A percentile compares a stretch with the other conserved stretches of the same genome.
Evolutionary conservation across 2,113 vertebrate genomes (phyloP).

Genomic region (Xiphophorus maculatus): DNA sequence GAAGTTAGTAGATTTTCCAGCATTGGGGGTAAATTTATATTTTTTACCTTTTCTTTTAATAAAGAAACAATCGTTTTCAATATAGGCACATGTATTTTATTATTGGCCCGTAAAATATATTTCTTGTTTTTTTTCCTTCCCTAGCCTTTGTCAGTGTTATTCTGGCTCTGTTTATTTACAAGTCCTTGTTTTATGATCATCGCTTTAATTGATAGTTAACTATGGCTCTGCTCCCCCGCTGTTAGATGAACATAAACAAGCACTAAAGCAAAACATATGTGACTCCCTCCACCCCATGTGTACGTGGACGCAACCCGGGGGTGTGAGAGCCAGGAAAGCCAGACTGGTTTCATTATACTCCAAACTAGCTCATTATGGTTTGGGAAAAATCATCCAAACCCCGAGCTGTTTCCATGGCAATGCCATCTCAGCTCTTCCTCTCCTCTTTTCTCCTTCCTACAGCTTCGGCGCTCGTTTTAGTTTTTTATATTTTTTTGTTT

Average conservation of each 20-base stretch:
- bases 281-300: slow-evolving; percentile 40
- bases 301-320: slow-evolving; percentile 27
- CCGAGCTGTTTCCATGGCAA: slow-evolving; percentile 75
- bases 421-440: slow-evolving; percentile 49
- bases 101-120: neutral
- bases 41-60: neutral
- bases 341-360: slow-evolving; percentile 80
- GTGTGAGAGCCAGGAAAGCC: slow-evolving; percentile 75
- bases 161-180: slow-evolving; percentile 71
- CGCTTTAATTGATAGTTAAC: slow-evolving; percentile 78
- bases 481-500: neutral
- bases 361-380: slow-evolving; percentile 75
- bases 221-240: slow-evolving; percentile 69
- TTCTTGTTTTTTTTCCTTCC: slow-evolving; percentile 17
- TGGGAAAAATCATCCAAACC: slow-evolving; percentile 73
- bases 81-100: neutral
- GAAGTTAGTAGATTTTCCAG: neutral
- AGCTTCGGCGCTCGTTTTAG: slow-evolving; percentile 47
- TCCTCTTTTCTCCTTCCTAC: slow-evolving; percentile 34
- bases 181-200: slow-evolving; percentile 74
- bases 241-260: slow-evolving; percentile 80
- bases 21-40: neutral
- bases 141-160: slow-evolving; percentile 19
- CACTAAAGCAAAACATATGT: slow-evolving; percentile 79
- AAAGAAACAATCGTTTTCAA: neutral